Evolutionary conservation across 2,113 vertebrate species (phyloP), one percentile per base, ranked within the genome.

Genomic region (Hydrochoerus hydrochaeris): DNA sequence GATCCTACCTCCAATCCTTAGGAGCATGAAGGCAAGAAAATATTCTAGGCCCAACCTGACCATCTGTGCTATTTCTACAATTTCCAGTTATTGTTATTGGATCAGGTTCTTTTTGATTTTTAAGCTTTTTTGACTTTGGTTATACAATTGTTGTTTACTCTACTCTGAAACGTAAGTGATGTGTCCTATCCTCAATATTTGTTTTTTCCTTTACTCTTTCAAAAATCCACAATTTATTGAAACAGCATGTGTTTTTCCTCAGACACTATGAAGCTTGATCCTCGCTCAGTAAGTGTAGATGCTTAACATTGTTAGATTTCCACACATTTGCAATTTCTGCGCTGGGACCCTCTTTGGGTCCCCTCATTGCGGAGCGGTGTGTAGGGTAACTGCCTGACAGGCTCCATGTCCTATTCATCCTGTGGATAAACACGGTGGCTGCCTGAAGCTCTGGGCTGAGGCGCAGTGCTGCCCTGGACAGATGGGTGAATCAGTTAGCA

Each of bases 211-310:
- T 73, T 89, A 5, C 49, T 94, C 17, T 86, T 81, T 41, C 30
- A 88, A 78, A 78, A 94, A 69, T 90, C 30, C 60, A 10, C 78
- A 77, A 57, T 88, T 95, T 71, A 28, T 88, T 46, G 87, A 35
- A 54, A 26, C 49, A 44, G 28, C 8, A 9, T 63, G 57, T 78
- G 22, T 80, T 85, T 89, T 65, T 0, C 57, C 14, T 63, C 57
- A 94, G 1, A 30, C 9, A 28, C 62, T 63, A 38, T 35, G 26
- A 1, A n/a, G 28, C 85, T 87, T 75, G 54, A 93, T 75, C 32
- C 49, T 84, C n/a, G 54, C 41, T 93, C 41, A n/a, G 32, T 94
- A 84, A 86, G 69, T 46, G 22, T 26, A 90, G 58, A 2, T 9
- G 22, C 52, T 88, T 38, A 75, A n/a, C 73, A 49, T 49, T 81